A percentile compares a stretch with the other conserved stretches of the same genome.
Conservation (phyloP, 1,140 invertebrate species). For the Halictus rubicundus region DNA sequence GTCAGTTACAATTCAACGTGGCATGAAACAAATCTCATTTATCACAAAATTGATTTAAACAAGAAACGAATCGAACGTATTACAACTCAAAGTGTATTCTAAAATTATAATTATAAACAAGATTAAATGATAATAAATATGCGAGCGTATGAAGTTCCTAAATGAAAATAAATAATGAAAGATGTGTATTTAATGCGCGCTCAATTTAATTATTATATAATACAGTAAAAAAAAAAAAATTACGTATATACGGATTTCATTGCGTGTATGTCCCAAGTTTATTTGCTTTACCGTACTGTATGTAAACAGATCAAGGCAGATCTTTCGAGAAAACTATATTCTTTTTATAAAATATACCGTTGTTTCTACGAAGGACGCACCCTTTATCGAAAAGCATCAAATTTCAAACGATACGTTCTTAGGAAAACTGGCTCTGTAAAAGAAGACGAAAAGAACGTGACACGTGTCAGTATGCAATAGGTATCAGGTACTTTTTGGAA, state of each 20-base stretch:
- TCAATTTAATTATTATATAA: conserved; percentile 9
- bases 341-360: conserved; percentile 21
- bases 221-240: conserved; percentile 10
- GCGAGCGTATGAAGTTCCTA: conserved; percentile 16
- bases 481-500: conserved; percentile 64
- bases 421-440: conserved; percentile 18
- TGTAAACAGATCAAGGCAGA: not conserved
- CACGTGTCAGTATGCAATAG: conserved; percentile 37
- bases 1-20: not conserved
- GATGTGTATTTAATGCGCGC: conserved; percentile 3
- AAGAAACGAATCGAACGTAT: conserved; percentile 1
- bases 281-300: not conserved
- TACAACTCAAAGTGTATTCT: not conserved
- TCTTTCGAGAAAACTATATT: not conserved
- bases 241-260: conserved; percentile 16
- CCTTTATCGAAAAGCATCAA: conserved; percentile 33
- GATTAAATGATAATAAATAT: conserved; percentile 28
- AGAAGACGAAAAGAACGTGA: conserved; percentile 51
- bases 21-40: not conserved
- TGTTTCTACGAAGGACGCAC: conserved; percentile 12
- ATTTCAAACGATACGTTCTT: conserved; percentile 20
- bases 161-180: conserved; percentile 40
- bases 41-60: not conserved
- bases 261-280: conserved; percentile 13
- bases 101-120: conserved; percentile 17